These are phyloP conservation scores for Bufo gargarizans DNA, from an alignment of 2,113 vertebrate species.

Conservation along the genomic window DNA sequence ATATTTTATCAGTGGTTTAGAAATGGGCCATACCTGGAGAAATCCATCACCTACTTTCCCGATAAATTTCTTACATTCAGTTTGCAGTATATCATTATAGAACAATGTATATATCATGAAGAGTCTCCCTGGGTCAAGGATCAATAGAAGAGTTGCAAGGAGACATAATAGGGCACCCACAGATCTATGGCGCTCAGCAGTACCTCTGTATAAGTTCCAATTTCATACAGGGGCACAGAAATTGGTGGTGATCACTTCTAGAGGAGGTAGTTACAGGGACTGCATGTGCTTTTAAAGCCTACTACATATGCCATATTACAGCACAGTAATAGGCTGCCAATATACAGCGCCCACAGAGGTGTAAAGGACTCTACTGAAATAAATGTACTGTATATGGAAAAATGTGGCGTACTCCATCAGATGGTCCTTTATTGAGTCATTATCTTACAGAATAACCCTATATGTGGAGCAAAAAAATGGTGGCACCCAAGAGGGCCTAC, in stretches of 20 bases:
- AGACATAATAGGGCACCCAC: neutral
- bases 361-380: too few species aligned
- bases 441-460: neutral
- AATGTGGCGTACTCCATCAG: neutral
- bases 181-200: neutral
- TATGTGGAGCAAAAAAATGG: too few species aligned
- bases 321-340: too few species aligned
- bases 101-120: neutral
- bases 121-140: neutral
- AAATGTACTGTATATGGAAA: too few species aligned
- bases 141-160: too few species aligned
- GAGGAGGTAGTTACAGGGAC: too few species aligned
- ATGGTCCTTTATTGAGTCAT: neutral
- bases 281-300: too few species aligned
- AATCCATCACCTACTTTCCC: neutral
- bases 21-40: neutral
- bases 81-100: neutral
- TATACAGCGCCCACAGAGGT: too few species aligned
- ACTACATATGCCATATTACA: too few species aligned
- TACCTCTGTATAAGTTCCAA: neutral
- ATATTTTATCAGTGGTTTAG: neutral
- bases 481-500: too few species aligned
- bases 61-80: slow-evolving; percentile 15
- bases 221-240: neutral
- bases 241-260: too few species aligned